A percentile compares a stretch with the other conserved stretches of the same genome.
These are phyloP conservation scores for Apostichopus leukothele DNA, from an alignment of 53 echinoderm and acorn worm genomes.

Conservation along the genomic window DNA sequence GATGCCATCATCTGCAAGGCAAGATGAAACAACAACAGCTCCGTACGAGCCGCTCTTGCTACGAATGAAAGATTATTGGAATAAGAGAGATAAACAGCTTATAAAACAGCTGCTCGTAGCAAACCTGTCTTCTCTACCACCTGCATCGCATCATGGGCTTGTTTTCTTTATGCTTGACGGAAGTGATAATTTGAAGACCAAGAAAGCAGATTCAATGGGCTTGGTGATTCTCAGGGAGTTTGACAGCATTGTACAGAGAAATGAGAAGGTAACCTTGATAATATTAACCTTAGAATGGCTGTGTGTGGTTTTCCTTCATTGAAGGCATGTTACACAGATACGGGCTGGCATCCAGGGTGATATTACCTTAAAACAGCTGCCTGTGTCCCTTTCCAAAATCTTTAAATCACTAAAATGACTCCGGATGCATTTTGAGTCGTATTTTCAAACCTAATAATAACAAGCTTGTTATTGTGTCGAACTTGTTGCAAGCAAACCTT, in stretches of 20 bases:
- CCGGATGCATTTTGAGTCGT: too few relatives aligned
- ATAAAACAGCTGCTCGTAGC: constrained; percentile 32
- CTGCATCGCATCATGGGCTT: constrained; percentile 53
- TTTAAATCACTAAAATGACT: too few relatives aligned
- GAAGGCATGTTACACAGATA: too few relatives aligned
- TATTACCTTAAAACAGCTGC: too few relatives aligned
- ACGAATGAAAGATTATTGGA: constrained; percentile 53
- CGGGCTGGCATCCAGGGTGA: too few relatives aligned
- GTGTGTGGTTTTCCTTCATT: too few relatives aligned
- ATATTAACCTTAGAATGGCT: too few relatives aligned
- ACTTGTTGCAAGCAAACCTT: too few relatives aligned
- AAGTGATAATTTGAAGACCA: constrained; percentile 74
- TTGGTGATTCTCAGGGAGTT: constrained; percentile 70
- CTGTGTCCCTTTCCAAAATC: too few relatives aligned
- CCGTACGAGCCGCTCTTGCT: constrained; percentile 31
- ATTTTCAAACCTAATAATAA: too few relatives aligned
- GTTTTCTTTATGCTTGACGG: constrained; percentile 70
- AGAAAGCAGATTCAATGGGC: constrained; percentile 72
- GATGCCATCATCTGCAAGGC: too few relatives aligned
- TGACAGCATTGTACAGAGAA: constrained; percentile 44
- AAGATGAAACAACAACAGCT: not conserved
- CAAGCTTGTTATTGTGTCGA: too few relatives aligned
- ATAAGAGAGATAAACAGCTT: constrained; percentile 38
- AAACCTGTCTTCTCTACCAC: constrained; percentile 25
- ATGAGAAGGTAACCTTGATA: constrained; percentile 34